Conservation (phyloP, 53 echinoderm and acorn worm genomes). For the Stichopus horrens region DNA sequence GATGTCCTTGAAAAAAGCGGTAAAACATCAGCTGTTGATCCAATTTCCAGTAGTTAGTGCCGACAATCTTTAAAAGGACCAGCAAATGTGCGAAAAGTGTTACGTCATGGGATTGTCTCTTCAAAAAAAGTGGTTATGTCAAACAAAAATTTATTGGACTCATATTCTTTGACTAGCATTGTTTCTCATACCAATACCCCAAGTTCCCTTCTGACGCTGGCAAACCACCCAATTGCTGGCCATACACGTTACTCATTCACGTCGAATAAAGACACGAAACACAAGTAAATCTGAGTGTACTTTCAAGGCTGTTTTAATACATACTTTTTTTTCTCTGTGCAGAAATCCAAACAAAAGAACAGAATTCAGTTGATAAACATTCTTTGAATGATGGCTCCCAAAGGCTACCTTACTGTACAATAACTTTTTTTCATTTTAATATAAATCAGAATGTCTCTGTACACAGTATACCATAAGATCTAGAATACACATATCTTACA, state of each 20-base stretch:
- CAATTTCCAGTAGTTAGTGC: no score
- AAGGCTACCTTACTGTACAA: slow-evolving; percentile 34
- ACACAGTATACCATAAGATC: slow-evolving; percentile 6
- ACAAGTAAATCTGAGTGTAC: slow-evolving; percentile 11
- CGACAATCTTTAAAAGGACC: no score
- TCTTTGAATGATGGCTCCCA: neutral
- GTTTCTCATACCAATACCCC: no score
- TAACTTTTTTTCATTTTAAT: slow-evolving; percentile 9
- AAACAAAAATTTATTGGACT: no score
- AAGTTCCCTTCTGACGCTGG: no score
- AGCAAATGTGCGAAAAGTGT: no score
- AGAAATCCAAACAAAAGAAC: slow-evolving; percentile 38
- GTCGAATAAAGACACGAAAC: neutral
- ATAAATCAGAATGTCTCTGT: slow-evolving; percentile 7
- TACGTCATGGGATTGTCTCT: no score
- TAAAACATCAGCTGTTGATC: no score
- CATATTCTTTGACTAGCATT: no score
- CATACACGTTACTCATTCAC: neutral
- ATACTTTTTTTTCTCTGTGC: slow-evolving; percentile 34
- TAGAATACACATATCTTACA: slow-evolving; percentile 25
- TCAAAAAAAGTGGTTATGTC: no score
- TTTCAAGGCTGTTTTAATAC: slow-evolving; percentile 46
- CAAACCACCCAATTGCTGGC: no score
- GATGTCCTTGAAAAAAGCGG: no score
- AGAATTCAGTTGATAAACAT: slow-evolving; percentile 4